Conservation (phyloP, 1,140 invertebrate species). For the Diploscapter pachys region DNA sequence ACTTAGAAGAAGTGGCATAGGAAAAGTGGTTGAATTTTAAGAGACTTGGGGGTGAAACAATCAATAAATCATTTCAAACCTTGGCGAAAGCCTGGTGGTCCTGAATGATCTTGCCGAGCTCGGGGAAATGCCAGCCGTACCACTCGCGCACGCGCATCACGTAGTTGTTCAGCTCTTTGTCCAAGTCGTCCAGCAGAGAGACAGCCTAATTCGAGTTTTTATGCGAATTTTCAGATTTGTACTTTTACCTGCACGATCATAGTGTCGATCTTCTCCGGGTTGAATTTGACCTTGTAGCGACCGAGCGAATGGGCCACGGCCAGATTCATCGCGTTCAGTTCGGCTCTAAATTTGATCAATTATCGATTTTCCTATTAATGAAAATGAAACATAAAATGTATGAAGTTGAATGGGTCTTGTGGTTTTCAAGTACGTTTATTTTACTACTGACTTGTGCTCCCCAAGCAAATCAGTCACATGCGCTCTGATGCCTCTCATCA, state of each 20-base stretch:
- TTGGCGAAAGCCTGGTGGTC: slow-evolving; percentile 90
- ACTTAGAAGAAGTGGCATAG: neutral
- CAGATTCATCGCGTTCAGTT: slow-evolving; percentile 91
- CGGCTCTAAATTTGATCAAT: slow-evolving; percentile 56
- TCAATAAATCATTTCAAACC: slow-evolving; percentile 59
- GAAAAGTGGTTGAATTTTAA: too few relatives aligned
- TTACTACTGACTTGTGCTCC: slow-evolving; percentile 69
- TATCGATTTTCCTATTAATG: too few relatives aligned
- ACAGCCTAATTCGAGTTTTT: slow-evolving; percentile 29
- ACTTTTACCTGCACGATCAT: slow-evolving; percentile 97
- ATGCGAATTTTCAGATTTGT: neutral
- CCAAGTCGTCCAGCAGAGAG: slow-evolving; percentile 87
- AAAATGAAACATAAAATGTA: too few relatives aligned
- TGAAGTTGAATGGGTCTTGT: too few relatives aligned
- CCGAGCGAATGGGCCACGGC: slow-evolving; percentile 94
- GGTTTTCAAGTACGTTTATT: too few relatives aligned
- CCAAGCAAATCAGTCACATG: slow-evolving; percentile 83
- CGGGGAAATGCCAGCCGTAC: slow-evolving; percentile 99
- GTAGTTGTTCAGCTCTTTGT: slow-evolving; percentile 99
- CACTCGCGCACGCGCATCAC: slow-evolving; percentile 91
- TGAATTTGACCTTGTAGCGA: slow-evolving; percentile 96
- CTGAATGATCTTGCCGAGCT: slow-evolving; percentile 89
- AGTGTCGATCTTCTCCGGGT: slow-evolving; percentile 97
- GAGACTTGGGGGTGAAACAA: neutral
- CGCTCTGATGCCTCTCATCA: slow-evolving; percentile 90